These are phyloP conservation scores for Ceyx margarethae DNA, from an alignment of 2,113 vertebrate species.

Conservation along the genomic window DNA sequence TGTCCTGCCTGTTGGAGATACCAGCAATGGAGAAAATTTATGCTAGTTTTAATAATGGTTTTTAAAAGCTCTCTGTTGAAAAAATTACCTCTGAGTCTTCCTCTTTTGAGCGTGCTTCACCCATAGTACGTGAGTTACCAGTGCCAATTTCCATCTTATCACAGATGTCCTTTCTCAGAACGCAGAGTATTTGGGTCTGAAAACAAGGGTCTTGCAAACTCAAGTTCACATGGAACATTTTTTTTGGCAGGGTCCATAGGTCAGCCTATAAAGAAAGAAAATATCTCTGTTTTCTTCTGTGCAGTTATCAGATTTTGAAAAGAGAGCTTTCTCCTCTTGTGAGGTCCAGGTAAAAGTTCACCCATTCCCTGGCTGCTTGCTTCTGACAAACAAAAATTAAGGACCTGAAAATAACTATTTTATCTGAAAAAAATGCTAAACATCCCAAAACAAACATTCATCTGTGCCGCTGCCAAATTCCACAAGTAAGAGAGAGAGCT, in stretches of 20 bases:
- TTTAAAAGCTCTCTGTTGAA: constrained; percentile 39
- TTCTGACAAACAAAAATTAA: constrained; percentile 77
- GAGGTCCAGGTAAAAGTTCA: constrained; percentile 84
- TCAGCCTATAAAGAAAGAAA: constrained; percentile 71
- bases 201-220: constrained; percentile 69
- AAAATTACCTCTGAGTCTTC: constrained; percentile 29
- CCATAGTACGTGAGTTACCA: not conserved
- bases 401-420: constrained; percentile 75
- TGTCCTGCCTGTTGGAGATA: not conserved
- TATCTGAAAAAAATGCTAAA: constrained; percentile 78
- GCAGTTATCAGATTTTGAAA: constrained; percentile 67
- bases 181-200: constrained; percentile 32
- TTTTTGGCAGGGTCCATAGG: constrained; percentile 51
- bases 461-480: constrained; percentile 71
- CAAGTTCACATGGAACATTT: constrained; percentile 63
- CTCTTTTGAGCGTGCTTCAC: constrained; percentile 28
- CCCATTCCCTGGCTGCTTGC: constrained; percentile 53
- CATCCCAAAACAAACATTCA: constrained; percentile 76
- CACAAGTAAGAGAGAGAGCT: constrained; percentile 64
- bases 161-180: constrained; percentile 69
- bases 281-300: constrained; percentile 70
- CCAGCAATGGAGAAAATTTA: constrained; percentile 2
- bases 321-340: constrained; percentile 76
- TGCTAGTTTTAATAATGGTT: constrained; percentile 28
- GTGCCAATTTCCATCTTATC: constrained; percentile 58